Base-by-base conservation (phyloP, 2,888 invertebrate genomes). In the Stenurella melanura region DNA sequence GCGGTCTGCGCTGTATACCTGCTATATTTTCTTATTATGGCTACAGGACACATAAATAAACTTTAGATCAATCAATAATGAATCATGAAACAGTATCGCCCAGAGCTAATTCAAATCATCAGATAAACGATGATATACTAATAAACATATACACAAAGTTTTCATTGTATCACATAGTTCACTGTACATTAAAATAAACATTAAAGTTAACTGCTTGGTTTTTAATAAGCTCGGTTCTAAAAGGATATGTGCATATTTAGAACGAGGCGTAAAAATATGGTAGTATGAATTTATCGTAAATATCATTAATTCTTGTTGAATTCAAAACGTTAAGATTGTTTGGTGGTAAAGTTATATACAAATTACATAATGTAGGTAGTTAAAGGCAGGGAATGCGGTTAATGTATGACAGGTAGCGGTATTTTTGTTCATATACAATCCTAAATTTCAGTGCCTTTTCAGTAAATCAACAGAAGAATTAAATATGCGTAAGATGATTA, bases 21-120 rank as follows among this genome's bases (percentile, higher is more conserved):
- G 77, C 57, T 69, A 70, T 67, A 34, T 74, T 66, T 74, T 77
- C 58, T 58, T 60, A 70, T 70, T 60, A 70, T 64, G 63, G 58
- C 63, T 69, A 42, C 34, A 38, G 42, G 60, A 57, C 69, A 60
- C 19, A 71, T 77, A 77, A 77, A 77, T 71, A 77, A 77, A 71
- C 77, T 67, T 17, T 60, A 12, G 18, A 58, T 66, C 73, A 70
- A 77, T 77, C 70, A 61, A 67, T 54, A 54, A 38, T 50, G 73
- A 50, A 50, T 68, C 64, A 54, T 19, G 50, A n/a, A 19, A 26
- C 67, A 60, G 38, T 74, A 64, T 70, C 42, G 50, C 70, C 50
- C 18, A 21, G 26, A 21, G 60, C 42, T 56, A 60, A 58, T 42
- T 60, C 70, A 60, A 70, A 38, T 64, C 64, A 60, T 70, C 42